Percentiles rank a stretch among this genome's conserved stretches.
Evolutionary conservation across 92 coral and sea anemone species (phyloP).

Genomic region (Bergia puertoricense): DNA sequence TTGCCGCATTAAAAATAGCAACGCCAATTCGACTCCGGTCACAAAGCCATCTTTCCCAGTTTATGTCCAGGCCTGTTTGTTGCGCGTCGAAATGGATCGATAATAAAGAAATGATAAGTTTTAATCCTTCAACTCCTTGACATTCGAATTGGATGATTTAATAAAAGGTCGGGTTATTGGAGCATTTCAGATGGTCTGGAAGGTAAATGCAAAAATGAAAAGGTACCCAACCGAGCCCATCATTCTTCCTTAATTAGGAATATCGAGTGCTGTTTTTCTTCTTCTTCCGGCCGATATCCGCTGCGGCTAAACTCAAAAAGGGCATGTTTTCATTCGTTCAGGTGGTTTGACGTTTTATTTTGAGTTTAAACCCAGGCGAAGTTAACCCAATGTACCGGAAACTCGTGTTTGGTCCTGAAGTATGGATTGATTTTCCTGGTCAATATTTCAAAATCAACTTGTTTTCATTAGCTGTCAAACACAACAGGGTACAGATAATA

Average conservation of each 20-base stretch:
- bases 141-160: background rate
- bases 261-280: slow-evolving; percentile 1
- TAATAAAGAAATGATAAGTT: background rate
- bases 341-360: slow-evolving; percentile 6
- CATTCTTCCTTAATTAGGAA: slow-evolving; percentile 13
- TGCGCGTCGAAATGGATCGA: background rate
- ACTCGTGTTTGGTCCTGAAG: slow-evolving; percentile 30
- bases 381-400: slow-evolving; percentile 16
- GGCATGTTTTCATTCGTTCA: slow-evolving; percentile 1
- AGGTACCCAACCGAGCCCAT: slow-evolving; percentile 15
- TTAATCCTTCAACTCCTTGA: background rate
- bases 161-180: background rate
- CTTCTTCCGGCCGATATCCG: slow-evolving; percentile 12
- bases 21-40: background rate
- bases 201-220: background rate
- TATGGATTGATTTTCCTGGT: slow-evolving; percentile 19
- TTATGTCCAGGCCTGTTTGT: slow-evolving; percentile 15
- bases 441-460: slow-evolving; percentile 25
- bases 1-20: slow-evolving; percentile 9
- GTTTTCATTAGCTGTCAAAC: slow-evolving; percentile 18
- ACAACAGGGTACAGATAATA: slow-evolving; percentile 31
- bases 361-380: slow-evolving; percentile 2
- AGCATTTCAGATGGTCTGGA: background rate
- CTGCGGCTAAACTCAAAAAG: slow-evolving; percentile 20
- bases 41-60: background rate